Conservation (phyloP, 2,888 invertebrate species). For the Subacronicta megacephala region DNA sequence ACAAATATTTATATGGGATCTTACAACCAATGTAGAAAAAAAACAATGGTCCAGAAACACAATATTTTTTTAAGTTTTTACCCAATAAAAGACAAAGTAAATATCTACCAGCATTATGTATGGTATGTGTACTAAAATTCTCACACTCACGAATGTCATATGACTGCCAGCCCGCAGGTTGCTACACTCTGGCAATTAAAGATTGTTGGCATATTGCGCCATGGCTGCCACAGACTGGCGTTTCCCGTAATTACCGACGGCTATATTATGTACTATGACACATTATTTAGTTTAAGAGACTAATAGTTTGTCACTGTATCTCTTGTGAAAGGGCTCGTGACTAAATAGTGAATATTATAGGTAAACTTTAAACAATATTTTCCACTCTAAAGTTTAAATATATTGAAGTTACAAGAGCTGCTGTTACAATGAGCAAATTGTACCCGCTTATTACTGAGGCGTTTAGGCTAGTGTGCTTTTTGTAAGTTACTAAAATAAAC, state of each 20-base stretch:
- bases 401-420: too few species aligned
- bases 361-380: too few species aligned
- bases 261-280: conserved; percentile 14
- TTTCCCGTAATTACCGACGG: conserved; percentile 33
- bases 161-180: conserved; percentile 1
- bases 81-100: background rate
- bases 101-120: background rate
- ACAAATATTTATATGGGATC: too few species aligned
- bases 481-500: too few species aligned
- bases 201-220: conserved; percentile 19
- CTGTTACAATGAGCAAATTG: too few species aligned
- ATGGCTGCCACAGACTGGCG: conserved; percentile 31
- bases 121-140: conserved; percentile 1
- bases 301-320: background rate
- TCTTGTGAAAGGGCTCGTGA: background rate
- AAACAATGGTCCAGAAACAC: too few species aligned
- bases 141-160: background rate
- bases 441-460: too few species aligned
- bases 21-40: too few species aligned
- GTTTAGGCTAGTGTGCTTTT: too few species aligned
- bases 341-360: background rate
- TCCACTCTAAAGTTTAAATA: too few species aligned
- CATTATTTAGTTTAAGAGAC: conserved; percentile 19
- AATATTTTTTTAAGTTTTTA: background rate
- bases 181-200: conserved; percentile 43